Evolutionary conservation across 1,140 invertebrate species (phyloP), one percentile per base, ranked within the genome.

Genomic region (Drosophila ercepeae): DNA sequence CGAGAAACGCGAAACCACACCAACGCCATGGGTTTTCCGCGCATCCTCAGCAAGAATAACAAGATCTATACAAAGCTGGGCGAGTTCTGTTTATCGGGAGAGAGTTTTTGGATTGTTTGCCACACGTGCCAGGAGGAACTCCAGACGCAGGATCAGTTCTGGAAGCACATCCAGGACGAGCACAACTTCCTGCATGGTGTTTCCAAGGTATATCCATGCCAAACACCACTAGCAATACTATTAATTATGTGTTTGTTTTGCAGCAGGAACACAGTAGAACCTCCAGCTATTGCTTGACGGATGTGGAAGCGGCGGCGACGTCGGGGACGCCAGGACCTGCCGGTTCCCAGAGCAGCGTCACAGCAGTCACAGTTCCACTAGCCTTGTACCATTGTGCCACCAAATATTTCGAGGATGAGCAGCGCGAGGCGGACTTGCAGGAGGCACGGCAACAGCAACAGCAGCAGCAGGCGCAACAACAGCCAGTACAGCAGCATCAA

Each of bases 121-220:
- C 89, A 90, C 67, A 89, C 89, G 39, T 90, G 89, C 59, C 89
- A 90, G 65, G 81, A 90, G 63, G 89, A 90, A 59, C 50, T 90
- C 46, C 89, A 90, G 57, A 89, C 89, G 27, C 89, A 90, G 69
- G 89, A 90, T 50, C 81, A 89, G 36, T 90, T 90, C 53, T 90
- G 89, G 89, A 90, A 90, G 42, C 89, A 90, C 58, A 89, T 90
- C 75, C 89, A 90, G 52, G 89, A 90, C 54, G 89, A 90, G 48
- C 89, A 90, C 57, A 90, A 90, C 53, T 90, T 90, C 42, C 58
- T 90, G 65, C 89, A 90, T n/a, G 83, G 82, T 41, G 69, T 88
- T 19, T 58, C 61, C 54, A 88, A 88, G 77, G 82, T 88, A 9
- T 16, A 58, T 11, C 13, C 6, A 4, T 61, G 18, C 11, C 16